Evolutionary conservation across 2,888 invertebrate species (phyloP).

Genomic region (Argyra leucocephala): DNA sequence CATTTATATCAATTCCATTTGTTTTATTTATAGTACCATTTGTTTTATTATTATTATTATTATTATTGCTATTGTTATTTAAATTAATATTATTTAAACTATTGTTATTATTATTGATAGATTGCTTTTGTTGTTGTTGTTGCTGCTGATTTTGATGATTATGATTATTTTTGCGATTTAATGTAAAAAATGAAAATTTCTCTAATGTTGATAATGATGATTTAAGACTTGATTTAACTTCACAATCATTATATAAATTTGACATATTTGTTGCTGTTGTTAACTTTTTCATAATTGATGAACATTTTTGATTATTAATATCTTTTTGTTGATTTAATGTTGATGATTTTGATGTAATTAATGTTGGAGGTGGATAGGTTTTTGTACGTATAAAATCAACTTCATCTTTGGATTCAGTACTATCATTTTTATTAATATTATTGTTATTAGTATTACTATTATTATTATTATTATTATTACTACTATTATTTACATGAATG

Average conservation of each 20-base stretch:
- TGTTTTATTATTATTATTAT: constrained; percentile 21
- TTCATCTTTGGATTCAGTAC: constrained; percentile 34
- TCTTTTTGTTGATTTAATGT: constrained; percentile 8
- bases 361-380: constrained; percentile 7
- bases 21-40: constrained; percentile 11
- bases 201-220: constrained; percentile 23
- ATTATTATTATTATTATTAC: too few relatives aligned
- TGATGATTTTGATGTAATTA: background rate
- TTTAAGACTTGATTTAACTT: constrained; percentile 23
- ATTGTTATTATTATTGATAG: background rate
- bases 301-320: background rate
- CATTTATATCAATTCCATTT: constrained; percentile 16
- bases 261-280: constrained; percentile 17
- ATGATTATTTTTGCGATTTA: constrained; percentile 13
- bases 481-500: too few relatives aligned
- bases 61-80: constrained; percentile 10
- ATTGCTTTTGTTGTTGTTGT: constrained; percentile 14
- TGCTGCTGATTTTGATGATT: constrained; percentile 13
- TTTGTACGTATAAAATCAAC: constrained; percentile 34
- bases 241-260: constrained; percentile 23
- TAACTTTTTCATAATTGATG: constrained; percentile 16
- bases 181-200: constrained; percentile 22
- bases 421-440: constrained; percentile 21
- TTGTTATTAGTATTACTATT: constrained; percentile 19
- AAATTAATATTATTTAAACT: background rate